A percentile compares a stretch with the other conserved stretches of the same genome.
phyloP scores from a whole-genome alignment of 2,113 vertebrate genomes.

The Pomatorhinus ruficollis region DNA sequence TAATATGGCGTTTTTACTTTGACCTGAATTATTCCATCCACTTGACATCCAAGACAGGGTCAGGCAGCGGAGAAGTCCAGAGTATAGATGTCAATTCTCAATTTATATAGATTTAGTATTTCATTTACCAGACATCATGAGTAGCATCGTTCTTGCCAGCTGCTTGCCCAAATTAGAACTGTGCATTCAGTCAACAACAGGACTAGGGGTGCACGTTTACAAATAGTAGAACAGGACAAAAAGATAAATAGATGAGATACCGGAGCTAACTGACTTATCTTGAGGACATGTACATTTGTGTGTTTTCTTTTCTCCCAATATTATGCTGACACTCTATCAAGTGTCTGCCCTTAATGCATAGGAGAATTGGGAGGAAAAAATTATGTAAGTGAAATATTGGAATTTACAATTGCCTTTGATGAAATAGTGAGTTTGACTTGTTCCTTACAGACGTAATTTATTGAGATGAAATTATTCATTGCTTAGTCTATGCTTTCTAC shows the following conservation, averaged over 20 bases:
- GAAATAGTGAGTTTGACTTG: background rate
- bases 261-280: background rate
- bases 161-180: background rate
- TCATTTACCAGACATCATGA: background rate
- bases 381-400: background rate
- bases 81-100: background rate
- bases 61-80: background rate
- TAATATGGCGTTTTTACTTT: background rate
- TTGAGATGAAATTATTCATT: background rate
- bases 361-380: background rate
- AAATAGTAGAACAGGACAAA: background rate
- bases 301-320: background rate
- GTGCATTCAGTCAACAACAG: background rate
- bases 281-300: background rate
- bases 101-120: background rate
- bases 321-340: background rate
- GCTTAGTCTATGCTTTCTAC: background rate
- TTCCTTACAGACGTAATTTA: background rate
- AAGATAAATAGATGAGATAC: background rate
- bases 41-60: background rate
- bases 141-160: background rate
- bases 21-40: background rate
- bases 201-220: background rate
- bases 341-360: background rate
- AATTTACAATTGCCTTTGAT: background rate